Conservation (phyloP, 53 echinoderm and acorn worm genomes). For the Zoroaster sp. region DNA sequence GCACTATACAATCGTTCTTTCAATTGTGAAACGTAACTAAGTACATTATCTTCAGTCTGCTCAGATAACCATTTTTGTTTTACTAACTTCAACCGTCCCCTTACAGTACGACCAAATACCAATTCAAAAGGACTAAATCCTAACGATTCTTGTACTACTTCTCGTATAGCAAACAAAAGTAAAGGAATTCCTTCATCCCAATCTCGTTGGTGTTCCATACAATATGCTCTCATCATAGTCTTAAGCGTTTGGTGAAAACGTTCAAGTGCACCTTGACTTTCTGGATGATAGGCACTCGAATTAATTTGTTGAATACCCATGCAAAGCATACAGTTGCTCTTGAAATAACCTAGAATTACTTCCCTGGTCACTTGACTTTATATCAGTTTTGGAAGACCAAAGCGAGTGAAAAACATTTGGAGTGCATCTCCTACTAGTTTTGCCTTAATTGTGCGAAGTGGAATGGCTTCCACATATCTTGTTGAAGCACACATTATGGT, state of each 20-base stretch:
- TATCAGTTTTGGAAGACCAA: slow-evolving; percentile 56
- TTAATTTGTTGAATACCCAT: slow-evolving; percentile 36
- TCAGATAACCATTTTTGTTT: slow-evolving; percentile 28
- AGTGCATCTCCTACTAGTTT: slow-evolving; percentile 44
- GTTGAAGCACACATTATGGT: slow-evolving; percentile 54
- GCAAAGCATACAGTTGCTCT: slow-evolving; percentile 47
- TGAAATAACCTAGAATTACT: slow-evolving; percentile 66
- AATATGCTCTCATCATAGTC: slow-evolving; percentile 62
- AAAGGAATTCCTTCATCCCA: slow-evolving; percentile 60
- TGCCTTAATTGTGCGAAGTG: slow-evolving; percentile 38
- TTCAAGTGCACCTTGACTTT: slow-evolving; percentile 65
- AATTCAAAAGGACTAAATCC: slow-evolving; percentile 53
- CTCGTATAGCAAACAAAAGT: slow-evolving; percentile 59
- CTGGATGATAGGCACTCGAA: slow-evolving; percentile 79
- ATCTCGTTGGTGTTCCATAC: slow-evolving; percentile 32
- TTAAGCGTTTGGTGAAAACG: slow-evolving; percentile 73
- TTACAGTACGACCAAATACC: slow-evolving; percentile 33
- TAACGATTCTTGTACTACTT: slow-evolving; percentile 56
- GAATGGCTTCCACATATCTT: slow-evolving; percentile 52
- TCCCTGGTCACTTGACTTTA: slow-evolving; percentile 56
- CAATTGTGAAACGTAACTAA: slow-evolving; percentile 64
- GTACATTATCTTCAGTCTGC: background rate
- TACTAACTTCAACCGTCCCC: slow-evolving; percentile 30
- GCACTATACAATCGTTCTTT: slow-evolving; percentile 41
- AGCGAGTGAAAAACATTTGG: slow-evolving; percentile 54